Evolutionary conservation across 2,113 vertebrate species (phyloP), one percentile per base, ranked within the genome.

Genomic region (Neolamprologus hecqui): DNA sequence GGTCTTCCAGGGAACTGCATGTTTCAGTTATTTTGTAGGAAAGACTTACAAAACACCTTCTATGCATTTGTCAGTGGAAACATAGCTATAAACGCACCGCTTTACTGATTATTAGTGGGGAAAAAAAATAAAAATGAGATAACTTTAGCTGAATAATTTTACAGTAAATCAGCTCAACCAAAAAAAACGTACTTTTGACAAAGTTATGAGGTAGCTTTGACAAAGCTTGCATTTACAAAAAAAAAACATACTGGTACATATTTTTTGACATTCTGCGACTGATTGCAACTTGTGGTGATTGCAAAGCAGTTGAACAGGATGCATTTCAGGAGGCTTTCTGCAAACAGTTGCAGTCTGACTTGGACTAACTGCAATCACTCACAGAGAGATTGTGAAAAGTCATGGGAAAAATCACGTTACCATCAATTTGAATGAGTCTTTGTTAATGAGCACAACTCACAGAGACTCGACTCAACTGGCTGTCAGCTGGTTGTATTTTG

Each of bases 91-190:
- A n/a, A 65, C 14, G 6, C 7, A 3, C 7, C 0, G 3, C n/a
- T 37, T 12, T 54, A 47, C 83, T 14, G 4, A 14, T 68, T 68
- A 68, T 21, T 40, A 14, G 63, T 68, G 63, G 35, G 28, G 57
- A 0, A 0, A 21, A 40, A 68, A 68, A 21, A 68, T 68, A 1
- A 40, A 40, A 68, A 40, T 21, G n/a, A 40, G 1, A 68, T 68
- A 14, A 68, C 63, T 40, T 40, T 1, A 40, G 35, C 19, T 40
- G 11, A 68, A 40, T 13, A 68, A 68, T 14, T 40, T 40, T 68
- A 63, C 28, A 63, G 17, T 19, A 8, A 40, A 68, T 40, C 35
- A 40, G 19, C 11, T 68, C n/a, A 68, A 40, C n/a, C n/a, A 40
- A 21, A 68, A 65, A 65, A 21, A n/a, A 21, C 0, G 1, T 19